Conservation (phyloP, 2,113 vertebrate genomes). For the Catharus bicknelli region DNA sequence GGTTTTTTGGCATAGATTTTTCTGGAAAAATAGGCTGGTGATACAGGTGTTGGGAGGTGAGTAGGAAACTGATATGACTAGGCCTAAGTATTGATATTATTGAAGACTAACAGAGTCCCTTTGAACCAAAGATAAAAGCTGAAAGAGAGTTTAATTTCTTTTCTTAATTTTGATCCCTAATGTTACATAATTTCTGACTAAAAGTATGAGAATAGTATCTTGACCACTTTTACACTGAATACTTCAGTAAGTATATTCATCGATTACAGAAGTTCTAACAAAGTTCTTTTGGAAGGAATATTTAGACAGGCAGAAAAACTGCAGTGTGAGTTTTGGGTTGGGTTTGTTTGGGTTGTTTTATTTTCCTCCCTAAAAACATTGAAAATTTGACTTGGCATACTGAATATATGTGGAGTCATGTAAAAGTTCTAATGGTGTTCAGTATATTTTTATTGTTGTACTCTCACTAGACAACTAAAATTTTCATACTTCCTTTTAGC, state of each 20-base stretch:
- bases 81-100: neutral
- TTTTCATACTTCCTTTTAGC: neutral
- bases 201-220: neutral
- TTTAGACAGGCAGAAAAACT: neutral
- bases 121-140: neutral
- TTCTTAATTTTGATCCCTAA: neutral
- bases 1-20: neutral
- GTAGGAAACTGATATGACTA: neutral
- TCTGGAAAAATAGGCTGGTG: neutral
- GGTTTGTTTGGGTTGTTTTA: fast-evolving
- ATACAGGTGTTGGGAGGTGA: neutral
- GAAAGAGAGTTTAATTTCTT: neutral
- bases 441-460: neutral
- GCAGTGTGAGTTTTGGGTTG: neutral
- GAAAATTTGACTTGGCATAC: neutral
- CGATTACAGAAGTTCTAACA: neutral
- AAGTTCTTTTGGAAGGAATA: neutral
- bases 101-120: neutral
- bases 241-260: neutral
- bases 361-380: neutral
- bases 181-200: neutral
- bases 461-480: neutral
- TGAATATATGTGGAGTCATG: neutral
- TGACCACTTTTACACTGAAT: neutral
- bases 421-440: neutral